Base-by-base conservation (phyloP, 2,113 vertebrate genomes). In the Cyanocitta stelleri region DNA sequence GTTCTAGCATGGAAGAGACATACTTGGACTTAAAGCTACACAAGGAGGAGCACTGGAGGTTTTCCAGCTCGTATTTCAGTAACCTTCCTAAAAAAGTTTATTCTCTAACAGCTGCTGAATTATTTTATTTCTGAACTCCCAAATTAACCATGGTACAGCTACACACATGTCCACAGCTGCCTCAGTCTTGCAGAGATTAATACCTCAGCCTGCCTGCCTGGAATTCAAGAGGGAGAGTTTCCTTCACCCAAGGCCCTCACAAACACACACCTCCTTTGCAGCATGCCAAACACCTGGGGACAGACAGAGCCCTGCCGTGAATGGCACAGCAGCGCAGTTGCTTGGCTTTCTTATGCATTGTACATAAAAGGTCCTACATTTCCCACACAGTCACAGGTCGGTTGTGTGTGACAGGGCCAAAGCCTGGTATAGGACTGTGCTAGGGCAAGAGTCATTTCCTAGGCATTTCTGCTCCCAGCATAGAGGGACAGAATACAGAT, bases 331-430 rank as follows among this genome's bases (percentile, higher is more conserved):
- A 73, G 12, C 5, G 48, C 27, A 56, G 30, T 22, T 80, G n/a
- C 43, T 15, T 5, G 17, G 13, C 48, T 91, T 64, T 37, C 20
- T 71, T 11, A 10, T 9, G 23, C 2, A 1, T 16, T 0, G 0
- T 5, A 46, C 15, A 6, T 27, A 29, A 49, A 4, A 61, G 26
- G 41, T 32, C 18, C 23, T 43, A 7, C 8, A 4, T 43, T 63
- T 71, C 26, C 30, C 32, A 18, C 48, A 54, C 9, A 23, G 9
- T 41, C 7, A 4, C 16, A 9, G 6, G 2, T 3, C 3, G 11
- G 6, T 0, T 7, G 3, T 30, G 3, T 71, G 35, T 52, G 43
- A 85, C 30, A 10, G 33, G 7, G 17, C 8, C 51, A 85, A 69
- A 69, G 52, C 19, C 7, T 43, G 11, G 0, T 32, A 33, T 4